Conservation (phyloP, 2,888 invertebrate genomes). For the Rosalia funebris region DNA sequence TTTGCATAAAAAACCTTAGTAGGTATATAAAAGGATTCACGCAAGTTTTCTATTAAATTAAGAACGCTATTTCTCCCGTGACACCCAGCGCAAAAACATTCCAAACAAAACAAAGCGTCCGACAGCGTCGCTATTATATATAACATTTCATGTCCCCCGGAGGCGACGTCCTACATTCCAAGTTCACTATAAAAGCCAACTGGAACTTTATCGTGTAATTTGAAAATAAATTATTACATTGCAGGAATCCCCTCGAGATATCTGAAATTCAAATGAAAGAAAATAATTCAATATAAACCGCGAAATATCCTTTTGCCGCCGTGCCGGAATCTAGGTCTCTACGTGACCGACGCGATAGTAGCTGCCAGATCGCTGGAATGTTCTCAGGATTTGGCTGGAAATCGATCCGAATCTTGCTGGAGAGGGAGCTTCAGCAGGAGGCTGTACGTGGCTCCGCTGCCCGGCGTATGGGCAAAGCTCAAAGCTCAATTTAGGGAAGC, state of each 20-base stretch:
- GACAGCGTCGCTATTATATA: not conserved
- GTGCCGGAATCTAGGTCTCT: constrained; percentile 27
- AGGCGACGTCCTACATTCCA: not conserved
- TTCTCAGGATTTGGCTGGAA: constrained; percentile 13
- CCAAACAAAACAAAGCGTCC: not conserved
- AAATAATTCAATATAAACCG: constrained; percentile 32
- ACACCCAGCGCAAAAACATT: too few relatives aligned
- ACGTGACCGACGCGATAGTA: constrained; percentile 21
- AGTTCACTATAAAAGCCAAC: not conserved
- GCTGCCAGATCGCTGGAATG: constrained; percentile 8
- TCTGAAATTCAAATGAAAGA: constrained; percentile 29
- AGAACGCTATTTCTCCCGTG: too few relatives aligned
- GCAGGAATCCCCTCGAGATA: constrained; percentile 11
- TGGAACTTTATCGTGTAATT: constrained; percentile 19
- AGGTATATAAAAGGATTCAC: too few relatives aligned
- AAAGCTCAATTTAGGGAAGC: not conserved
- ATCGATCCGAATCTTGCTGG: constrained; percentile 15
- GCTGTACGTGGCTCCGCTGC: not conserved
- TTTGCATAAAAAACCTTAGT: too few relatives aligned
- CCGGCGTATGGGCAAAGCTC: constrained; percentile 1
- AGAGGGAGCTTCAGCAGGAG: constrained; percentile 1
- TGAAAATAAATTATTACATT: constrained; percentile 16
- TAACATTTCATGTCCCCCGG: not conserved
- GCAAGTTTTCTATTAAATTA: too few relatives aligned
- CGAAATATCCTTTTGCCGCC: constrained; percentile 17